Base-by-base conservation (phyloP, 1,140 invertebrate genomes). In the Latrodectus geometricus region DNA sequence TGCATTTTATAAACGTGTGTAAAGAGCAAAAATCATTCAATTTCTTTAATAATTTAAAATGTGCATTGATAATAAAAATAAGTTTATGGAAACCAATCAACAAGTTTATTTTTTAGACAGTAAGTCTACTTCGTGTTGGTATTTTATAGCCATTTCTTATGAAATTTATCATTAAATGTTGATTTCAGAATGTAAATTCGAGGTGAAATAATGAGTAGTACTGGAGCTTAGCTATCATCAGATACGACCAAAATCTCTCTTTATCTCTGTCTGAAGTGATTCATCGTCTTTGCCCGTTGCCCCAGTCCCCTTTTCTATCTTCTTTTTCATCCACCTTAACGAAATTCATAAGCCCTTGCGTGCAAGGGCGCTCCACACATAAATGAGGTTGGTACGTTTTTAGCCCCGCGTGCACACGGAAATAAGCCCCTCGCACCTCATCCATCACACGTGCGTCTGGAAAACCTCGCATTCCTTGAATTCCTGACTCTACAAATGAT, bases 401-500 rank as follows among this genome's bases (percentile, higher is more conserved):
- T 76, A 66, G 72, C 73, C 54, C 72, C 23, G 35, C 54, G 54
- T 61, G 35, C 14, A 56, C 82, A 76, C 68, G 79, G 61, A 66
- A 81, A 76, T 75, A 84, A 76, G 73, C 9, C 79, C 70, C 56
- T 83, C 56, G 82, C 82, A 54, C 56, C 17, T 54, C 73, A 84
- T 84, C 61, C 11, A 76, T 84, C 82, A 76, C 66, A 66, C 11
- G n/a, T 15, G 82, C n/a, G 52, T 84, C 70, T 73, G 70, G 70
- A 50, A 83, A 68, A 52, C 23, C 82, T 84, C 82, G 65, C 82
- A 84, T 84, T 84, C 82, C 82, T 0, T 5, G 73, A 23, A 76
- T 84, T 68, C 82, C 61, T 66, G 70, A 52, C 72, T 74, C 82
- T 74, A 84, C 82, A 84, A 84, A 84, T 84, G 82, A 84, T 69